Percentiles rank a stretch among this genome's conserved stretches.
phyloP scores from a whole-genome alignment of 35 echinoderm and acorn worm genomes.

The Lytechinus pictus region DNA sequence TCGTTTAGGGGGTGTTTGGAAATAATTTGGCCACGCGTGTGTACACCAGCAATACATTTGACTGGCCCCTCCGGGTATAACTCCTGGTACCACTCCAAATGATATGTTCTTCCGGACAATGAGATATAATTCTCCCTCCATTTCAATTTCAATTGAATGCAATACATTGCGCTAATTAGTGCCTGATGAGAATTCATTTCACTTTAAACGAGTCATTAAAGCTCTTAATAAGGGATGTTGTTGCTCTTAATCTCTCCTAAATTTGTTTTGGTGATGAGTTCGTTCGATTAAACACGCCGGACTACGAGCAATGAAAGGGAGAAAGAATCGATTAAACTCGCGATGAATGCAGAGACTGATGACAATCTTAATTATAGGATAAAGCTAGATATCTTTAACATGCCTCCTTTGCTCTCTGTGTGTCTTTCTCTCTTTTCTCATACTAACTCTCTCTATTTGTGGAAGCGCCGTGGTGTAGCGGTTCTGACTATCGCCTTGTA shows the following conservation, averaged over 20 bases:
- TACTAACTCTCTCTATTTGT: background rate
- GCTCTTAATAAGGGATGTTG: background rate
- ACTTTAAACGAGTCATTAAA: background rate
- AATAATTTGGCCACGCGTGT: no score
- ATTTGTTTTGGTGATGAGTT: background rate
- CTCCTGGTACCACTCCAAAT: no score
- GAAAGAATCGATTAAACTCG: background rate
- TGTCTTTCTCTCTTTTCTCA: background rate
- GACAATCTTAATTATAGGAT: background rate
- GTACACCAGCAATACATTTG: no score
- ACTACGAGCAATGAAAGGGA: background rate
- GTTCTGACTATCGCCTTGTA: no score
- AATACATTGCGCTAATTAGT: background rate
- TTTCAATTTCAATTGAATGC: background rate
- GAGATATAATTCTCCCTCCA: background rate
- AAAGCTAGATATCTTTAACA: background rate
- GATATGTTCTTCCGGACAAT: background rate
- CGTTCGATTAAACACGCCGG: background rate
- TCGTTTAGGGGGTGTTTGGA: no score
- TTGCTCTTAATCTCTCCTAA: slow-evolving; percentile 2
- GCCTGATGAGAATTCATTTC: background rate
- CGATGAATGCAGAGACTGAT: background rate
- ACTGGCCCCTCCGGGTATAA: no score
- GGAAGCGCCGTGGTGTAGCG: no score
- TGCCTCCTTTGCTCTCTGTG: background rate